Percentiles rank a stretch among this genome's conserved stretches.
phyloP scores from a whole-genome alignment of 2,113 vertebrate genomes.

The Campylomormyrus tamandua region DNA sequence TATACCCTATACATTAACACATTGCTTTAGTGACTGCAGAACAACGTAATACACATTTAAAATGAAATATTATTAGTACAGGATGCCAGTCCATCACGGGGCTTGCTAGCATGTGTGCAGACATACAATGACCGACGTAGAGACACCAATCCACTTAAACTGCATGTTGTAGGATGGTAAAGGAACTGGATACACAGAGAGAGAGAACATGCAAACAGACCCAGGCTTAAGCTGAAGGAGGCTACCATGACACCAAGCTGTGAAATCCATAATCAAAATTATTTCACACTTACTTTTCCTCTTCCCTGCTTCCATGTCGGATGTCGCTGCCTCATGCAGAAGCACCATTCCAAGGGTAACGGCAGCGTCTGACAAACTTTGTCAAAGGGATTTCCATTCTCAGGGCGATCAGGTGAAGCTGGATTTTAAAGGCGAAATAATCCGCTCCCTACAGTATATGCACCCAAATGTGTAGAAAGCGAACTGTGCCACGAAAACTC shows the following conservation, averaged over 20 bases:
- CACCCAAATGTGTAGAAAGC: background rate
- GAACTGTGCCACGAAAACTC: background rate
- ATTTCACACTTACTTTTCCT: conserved; percentile 74
- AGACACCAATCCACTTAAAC: background rate
- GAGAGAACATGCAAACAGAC: background rate
- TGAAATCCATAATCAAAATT: background rate
- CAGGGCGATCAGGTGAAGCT: background rate
- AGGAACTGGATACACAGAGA: background rate
- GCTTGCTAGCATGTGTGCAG: background rate
- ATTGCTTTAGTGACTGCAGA: background rate
- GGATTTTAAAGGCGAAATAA: background rate
- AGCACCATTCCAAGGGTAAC: conserved; percentile 92
- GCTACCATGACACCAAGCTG: background rate
- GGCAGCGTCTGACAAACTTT: conserved; percentile 69
- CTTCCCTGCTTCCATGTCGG: conserved; percentile 87
- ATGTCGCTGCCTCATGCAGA: conserved; percentile 87
- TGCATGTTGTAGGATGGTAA: background rate
- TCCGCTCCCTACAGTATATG: background rate
- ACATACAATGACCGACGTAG: background rate
- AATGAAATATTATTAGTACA: background rate
- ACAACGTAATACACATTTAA: background rate
- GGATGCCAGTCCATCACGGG: background rate
- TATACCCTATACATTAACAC: background rate
- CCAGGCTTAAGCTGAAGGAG: background rate
- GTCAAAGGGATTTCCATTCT: conserved; percentile 60